Evolutionary conservation across 2,888 invertebrate genomes (phyloP), one percentile per base, ranked within the genome.

Genomic region (Cremastobaeus sp.): DNA sequence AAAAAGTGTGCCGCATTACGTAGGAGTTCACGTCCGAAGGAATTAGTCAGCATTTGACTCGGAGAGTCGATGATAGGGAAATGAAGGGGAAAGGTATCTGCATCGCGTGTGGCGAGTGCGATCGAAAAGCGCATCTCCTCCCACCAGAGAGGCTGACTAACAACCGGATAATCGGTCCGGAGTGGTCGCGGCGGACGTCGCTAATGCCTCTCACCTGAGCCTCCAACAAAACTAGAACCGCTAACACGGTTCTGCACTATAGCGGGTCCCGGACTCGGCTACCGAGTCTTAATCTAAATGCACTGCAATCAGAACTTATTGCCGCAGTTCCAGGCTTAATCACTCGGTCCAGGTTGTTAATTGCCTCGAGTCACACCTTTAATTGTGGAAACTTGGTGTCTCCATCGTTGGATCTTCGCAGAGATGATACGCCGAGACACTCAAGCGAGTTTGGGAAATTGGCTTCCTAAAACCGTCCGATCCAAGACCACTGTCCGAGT

Each of bases 151-250:
- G 47, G 74, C 60, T 72, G 54, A 65, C 78, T 80, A 83, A 83
- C 83, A 81, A 81, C 80, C 79, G 79, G 77, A 80, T 84, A 83
- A 84, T 84, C 80, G 78, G 76, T 77, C 65, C 74, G 68, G 52
- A 73, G 76, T 74, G 72, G 55, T 66, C 65, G 64, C 41, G 59
- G 73, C 60, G 20, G 52, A 20, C 47, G 25, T 39, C 32, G 20
- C 54, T 62, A 70, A 70, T 70, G 50, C 55, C 30, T 55, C 70
- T 72, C 71, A 47, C 39, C 65, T 41, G 45, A 52, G 28, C n/a
- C n/a, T n/a, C 41, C 48, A 47, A 54, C 41, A 66, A 59, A 69
- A 74, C 50, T 34, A 57, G 57, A 62, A 52, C 5, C 18, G 52
- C 30, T 45, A 60, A 75, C 68, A 75, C 45, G 59, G 34, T 72